phyloP scores from a whole-genome alignment of 2,797 vertebrate genomes.

The Mormyrops boulengeri region DNA sequence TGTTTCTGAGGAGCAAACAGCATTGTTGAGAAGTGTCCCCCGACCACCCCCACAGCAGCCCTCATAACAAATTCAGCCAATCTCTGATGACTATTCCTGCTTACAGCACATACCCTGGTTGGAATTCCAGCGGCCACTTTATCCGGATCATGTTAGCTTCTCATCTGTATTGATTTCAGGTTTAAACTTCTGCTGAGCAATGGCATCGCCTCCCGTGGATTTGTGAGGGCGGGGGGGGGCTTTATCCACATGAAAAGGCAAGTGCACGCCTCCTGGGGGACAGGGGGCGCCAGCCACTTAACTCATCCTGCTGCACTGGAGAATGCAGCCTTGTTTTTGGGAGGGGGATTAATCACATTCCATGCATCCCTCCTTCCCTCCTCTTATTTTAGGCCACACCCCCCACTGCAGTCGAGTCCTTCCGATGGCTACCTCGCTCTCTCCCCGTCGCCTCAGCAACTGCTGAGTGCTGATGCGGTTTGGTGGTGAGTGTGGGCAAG shows the following conservation, averaged over 20 bases:
- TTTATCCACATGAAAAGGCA: neutral
- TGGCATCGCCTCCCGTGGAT: neutral
- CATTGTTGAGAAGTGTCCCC: neutral
- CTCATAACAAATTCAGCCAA: neutral
- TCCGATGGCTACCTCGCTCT: slow-evolving; percentile 31
- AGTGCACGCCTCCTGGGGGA: neutral
- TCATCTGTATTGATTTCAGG: slow-evolving; percentile 19
- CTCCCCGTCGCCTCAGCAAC: slow-evolving; percentile 27
- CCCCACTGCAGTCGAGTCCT: slow-evolving; percentile 36
- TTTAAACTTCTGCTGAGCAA: neutral
- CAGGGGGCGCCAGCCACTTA: neutral
- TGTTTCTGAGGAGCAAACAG: neutral
- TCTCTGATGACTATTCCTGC: neutral
- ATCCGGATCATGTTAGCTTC: neutral
- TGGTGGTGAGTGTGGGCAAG: neutral
- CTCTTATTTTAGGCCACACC: slow-evolving; percentile 41
- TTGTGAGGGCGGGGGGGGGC: neutral
- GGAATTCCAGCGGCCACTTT: neutral
- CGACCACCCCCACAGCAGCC: neutral
- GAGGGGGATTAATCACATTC: neutral
- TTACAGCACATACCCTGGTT: neutral
- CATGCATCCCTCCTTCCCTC: neutral
- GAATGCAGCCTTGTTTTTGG: neutral
- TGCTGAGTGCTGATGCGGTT: slow-evolving; percentile 24
- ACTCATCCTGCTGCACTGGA: neutral